Base-by-base conservation (phyloP, 2,888 invertebrate species). In the Dryadula phaetusa region DNA sequence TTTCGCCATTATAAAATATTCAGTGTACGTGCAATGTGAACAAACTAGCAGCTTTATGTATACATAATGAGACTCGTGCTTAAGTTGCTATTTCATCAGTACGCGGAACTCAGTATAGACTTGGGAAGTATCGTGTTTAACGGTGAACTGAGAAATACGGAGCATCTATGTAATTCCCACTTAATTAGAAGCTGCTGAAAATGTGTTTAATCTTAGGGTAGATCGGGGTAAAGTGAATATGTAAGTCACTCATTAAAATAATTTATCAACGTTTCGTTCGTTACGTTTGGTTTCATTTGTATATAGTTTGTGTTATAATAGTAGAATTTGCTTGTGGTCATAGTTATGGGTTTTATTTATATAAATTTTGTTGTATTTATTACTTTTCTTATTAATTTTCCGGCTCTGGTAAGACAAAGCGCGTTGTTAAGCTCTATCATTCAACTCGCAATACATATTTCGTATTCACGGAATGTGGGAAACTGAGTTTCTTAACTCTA, bases 111-210 rank as follows among this genome's bases (percentile, higher is more conserved):
- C 63, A 66, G 62, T 65, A 58, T 46, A 61, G 64, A 60, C 66
- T 61, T 49, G 64, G 69, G 66, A 66, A 69, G 63, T 62, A 60
- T 58, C 65, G 62, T 67, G 62, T 65, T 67, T 65, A 62, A 65
- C 65, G 62, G 58, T 63, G 61, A 62, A 70, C 70, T 67, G 65
- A 61, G 65, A 63, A 65, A 61, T 49, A 60, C 60, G 28, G 22
- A 58, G 60, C 46, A 62, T 62, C 53, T 56, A 46, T 67, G 46
- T 58, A 70, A 70, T 63, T 63, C 63, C 62, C 53, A 61, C 68
- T 70, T 63, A 68, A 67, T 67, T 67, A 68, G 65, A 62, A 60
- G 52, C 42, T 63, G 42, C 54, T 66, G 47, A 61, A 65, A 61
- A 56, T 42, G 67, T 60, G 42, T 54, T 53, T 47, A 42, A 64